Evolutionary conservation across 2,113 vertebrate species (phyloP).

Genomic region (Nothoprocta perdicaria): DNA sequence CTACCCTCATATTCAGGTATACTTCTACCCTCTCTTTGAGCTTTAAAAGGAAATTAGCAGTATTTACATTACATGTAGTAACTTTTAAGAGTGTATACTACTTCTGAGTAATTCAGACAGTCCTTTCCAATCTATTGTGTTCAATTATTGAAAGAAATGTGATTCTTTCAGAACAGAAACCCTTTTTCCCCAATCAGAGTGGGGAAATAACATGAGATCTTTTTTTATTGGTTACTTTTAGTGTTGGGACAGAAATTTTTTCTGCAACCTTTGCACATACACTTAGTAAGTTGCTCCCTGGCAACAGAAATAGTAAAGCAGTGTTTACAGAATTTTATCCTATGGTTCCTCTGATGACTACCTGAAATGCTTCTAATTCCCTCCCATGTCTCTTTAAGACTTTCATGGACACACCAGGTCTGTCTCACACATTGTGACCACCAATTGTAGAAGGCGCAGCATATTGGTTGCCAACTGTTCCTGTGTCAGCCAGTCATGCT

Average conservation of each 20-base stretch:
- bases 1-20: background rate
- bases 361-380: background rate
- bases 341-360: background rate
- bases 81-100: background rate
- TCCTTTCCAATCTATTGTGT: background rate
- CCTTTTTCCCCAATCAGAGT: background rate
- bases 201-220: background rate
- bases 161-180: background rate
- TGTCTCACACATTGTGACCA: background rate
- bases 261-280: background rate
- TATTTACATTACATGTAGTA: background rate
- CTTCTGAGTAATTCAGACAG: background rate
- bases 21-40: background rate
- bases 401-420: background rate
- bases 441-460: background rate
- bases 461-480: background rate
- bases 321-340: background rate
- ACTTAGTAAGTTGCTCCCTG: accelerated
- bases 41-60: background rate
- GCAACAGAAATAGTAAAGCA: accelerated
- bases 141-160: background rate
- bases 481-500: background rate
- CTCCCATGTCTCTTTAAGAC: background rate
- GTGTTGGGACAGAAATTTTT: background rate
- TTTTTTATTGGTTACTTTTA: background rate